Conservation (phyloP, 2,888 invertebrate genomes). For the Agrilus cyanescens region DNA sequence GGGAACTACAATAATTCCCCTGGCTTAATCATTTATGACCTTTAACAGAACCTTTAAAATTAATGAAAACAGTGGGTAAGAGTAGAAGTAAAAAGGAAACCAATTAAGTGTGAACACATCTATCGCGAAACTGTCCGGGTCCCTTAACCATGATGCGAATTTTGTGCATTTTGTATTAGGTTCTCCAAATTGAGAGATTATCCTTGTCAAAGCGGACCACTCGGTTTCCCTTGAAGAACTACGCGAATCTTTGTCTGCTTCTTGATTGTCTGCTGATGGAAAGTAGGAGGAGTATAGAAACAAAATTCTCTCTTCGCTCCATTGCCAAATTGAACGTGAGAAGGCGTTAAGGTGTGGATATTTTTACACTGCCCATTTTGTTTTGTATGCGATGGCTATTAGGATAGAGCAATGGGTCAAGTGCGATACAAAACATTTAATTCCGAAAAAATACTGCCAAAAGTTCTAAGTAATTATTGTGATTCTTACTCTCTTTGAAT, state of each 20-base stretch:
- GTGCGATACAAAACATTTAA: constrained; percentile 17
- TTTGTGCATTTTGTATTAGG: constrained; percentile 5
- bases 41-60: constrained; percentile 13
- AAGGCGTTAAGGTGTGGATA: constrained; percentile 14
- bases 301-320: constrained; percentile 12
- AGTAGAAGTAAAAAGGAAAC: background rate
- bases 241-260: constrained; percentile 7
- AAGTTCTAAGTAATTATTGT: constrained; percentile 20
- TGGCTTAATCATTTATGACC: constrained; percentile 12
- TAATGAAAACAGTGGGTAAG: constrained; percentile 4
- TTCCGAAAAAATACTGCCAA: constrained; percentile 13
- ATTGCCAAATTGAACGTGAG: constrained; percentile 18
- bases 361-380: constrained; percentile 15
- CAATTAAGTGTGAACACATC: constrained; percentile 4
- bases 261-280: constrained; percentile 1
- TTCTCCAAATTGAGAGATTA: background rate
- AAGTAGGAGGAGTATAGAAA: constrained; percentile 6
- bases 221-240: background rate
- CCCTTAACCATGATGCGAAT: background rate
- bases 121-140: background rate
- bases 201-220: constrained; percentile 2
- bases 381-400: constrained; percentile 16
- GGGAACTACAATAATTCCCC: constrained; percentile 18
- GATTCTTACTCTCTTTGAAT: constrained; percentile 11
- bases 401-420: constrained; percentile 12